Percentiles rank a stretch among this genome's conserved stretches.
phyloP scores from a whole-genome alignment of 2,797 vertebrate genomes.

The Semotilus atromaculatus region DNA sequence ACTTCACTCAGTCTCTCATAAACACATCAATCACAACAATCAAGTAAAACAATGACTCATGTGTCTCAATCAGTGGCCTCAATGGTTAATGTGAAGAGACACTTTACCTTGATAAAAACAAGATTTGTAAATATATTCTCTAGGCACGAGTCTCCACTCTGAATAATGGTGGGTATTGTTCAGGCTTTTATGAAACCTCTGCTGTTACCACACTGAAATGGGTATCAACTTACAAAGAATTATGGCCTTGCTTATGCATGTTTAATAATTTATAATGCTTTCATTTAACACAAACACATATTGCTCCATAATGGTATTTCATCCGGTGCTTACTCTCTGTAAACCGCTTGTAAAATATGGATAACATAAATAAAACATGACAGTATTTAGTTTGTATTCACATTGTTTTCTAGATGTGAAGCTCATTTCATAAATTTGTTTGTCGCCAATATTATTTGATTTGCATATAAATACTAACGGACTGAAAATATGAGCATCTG shows the following conservation, averaged over 20 bases:
- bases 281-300: background rate
- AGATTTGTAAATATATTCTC: background rate
- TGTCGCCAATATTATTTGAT: background rate
- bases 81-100: conserved; percentile 2
- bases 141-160: background rate
- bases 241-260: background rate
- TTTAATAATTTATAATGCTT: conserved; percentile 13
- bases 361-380: conserved; percentile 19
- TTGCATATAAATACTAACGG: conserved; percentile 10
- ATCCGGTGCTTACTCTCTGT: background rate
- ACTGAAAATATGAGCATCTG: conserved; percentile 29
- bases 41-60: background rate
- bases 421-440: background rate
- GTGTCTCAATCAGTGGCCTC: background rate
- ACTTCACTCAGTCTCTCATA: background rate
- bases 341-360: background rate
- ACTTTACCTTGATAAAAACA: conserved; percentile 13
- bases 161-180: background rate
- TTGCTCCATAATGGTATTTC: background rate
- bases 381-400: background rate
- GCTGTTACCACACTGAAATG: background rate
- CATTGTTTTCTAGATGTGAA: background rate
- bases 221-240: background rate
- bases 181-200: background rate
- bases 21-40: conserved; percentile 8